Conservation (phyloP, 2,113 vertebrate species). For the Lycocorax pyrrhopterus region DNA sequence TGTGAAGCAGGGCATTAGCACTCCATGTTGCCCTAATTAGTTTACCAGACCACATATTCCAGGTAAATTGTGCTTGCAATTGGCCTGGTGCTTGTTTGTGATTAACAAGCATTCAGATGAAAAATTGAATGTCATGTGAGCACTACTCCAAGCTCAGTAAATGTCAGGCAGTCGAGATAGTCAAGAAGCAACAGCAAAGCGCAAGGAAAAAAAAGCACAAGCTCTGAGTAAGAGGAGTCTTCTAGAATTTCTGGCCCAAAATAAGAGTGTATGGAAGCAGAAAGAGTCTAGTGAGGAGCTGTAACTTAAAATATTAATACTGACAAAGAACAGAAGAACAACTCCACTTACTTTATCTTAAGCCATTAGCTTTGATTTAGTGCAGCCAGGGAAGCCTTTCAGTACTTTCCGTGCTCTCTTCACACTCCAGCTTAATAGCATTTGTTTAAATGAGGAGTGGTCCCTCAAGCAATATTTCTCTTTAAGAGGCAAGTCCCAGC, state of each 20-base stretch:
- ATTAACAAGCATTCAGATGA: constrained; percentile 29
- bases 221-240: not conserved
- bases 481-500: constrained; percentile 56
- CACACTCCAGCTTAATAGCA: constrained; percentile 62
- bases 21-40: constrained; percentile 48
- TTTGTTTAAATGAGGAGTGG: constrained; percentile 71
- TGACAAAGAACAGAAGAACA: constrained; percentile 65
- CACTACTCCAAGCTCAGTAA: not conserved
- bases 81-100: not conserved
- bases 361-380: constrained; percentile 69
- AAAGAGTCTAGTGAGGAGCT: constrained; percentile 25
- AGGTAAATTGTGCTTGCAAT: constrained; percentile 14
- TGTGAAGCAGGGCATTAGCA: constrained; percentile 21
- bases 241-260: constrained; percentile 40
- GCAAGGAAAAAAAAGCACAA: not conserved
- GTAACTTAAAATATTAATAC: constrained; percentile 70
- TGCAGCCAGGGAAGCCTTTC: constrained; percentile 57
- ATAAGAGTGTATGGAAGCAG: not conserved
- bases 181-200: constrained; percentile 11
- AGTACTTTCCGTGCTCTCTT: constrained; percentile 54
- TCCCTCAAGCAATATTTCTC: constrained; percentile 68
- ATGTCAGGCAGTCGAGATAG: constrained; percentile 25
- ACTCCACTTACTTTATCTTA: constrained; percentile 63
- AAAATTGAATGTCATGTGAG: constrained; percentile 9
- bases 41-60: constrained; percentile 30